phyloP scores from a whole-genome alignment of 2,113 vertebrate genomes.

The Rhagologus leucostigma region DNA sequence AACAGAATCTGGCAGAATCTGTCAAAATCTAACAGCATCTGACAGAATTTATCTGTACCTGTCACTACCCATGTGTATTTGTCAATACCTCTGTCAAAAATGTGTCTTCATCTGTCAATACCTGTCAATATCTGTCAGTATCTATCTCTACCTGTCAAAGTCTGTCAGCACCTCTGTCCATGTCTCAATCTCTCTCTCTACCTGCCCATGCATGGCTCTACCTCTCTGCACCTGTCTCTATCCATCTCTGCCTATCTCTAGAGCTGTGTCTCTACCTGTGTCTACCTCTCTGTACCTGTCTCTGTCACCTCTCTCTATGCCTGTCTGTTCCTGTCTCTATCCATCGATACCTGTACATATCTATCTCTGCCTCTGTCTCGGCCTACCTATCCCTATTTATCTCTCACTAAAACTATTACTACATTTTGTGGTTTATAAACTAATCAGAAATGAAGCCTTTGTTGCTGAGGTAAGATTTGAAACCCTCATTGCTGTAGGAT shows the following conservation, averaged over 20 bases:
- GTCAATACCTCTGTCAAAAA: background rate
- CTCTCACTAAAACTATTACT: background rate
- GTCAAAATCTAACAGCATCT: too few relatives aligned
- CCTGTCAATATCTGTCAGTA: background rate
- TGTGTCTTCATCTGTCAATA: background rate
- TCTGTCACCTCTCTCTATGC: background rate
- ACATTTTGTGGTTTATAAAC: background rate
- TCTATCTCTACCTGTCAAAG: background rate
- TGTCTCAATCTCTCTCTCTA: background rate
- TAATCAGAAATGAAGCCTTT: background rate
- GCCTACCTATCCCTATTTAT: too few relatives aligned
- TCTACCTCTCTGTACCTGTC: background rate
- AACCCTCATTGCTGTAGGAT: background rate
- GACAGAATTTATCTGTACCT: background rate
- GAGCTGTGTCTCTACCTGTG: background rate
- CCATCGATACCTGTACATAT: fast-evolving
- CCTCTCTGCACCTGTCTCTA: background rate
- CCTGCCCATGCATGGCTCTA: too few relatives aligned
- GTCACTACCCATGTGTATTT: background rate
- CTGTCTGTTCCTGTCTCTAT: background rate
- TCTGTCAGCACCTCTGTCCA: background rate
- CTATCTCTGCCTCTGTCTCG: too few relatives aligned
- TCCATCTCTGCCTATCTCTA: background rate
- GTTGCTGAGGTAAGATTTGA: background rate
- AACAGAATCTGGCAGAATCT: background rate